Evolutionary conservation across 2,797 vertebrate genomes (phyloP), one percentile per base, ranked within the genome.

Genomic region (Sebastes hubbsi): DNA sequence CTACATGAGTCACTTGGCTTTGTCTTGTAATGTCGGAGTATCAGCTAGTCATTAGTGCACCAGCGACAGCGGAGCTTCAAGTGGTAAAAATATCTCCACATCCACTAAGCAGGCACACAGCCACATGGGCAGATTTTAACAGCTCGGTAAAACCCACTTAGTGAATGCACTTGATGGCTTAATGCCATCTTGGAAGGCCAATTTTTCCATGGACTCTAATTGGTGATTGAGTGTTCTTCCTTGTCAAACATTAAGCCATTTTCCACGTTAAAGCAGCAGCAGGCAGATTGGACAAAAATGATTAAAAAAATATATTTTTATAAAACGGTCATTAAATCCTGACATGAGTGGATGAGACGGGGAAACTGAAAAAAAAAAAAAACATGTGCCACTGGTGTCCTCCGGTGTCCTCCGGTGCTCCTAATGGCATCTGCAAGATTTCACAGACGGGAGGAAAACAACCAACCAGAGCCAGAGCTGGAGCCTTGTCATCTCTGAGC

Each of bases 1-100:
- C 87, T 81, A 77, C 91, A 89, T 87, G 86, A 82, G 59, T 91
- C 89, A 88, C 81, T 90, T 78, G 81, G 84, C 81, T 91, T 92
- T 90, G 86, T 91, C 83, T 89, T 67, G 62, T 78, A 32, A 73
- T 78, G 87, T 70, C 12, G 3, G 63, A 83, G 78, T 72, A 82
- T 87, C 81, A 80, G 83, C 75, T 65, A 68, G 78, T 91, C 88
- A 89, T 91, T 89, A 91, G 67, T 61, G 70, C 79, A 70, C 56
- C 59, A 81, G 64, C 2, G 30, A 87, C 85, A 82, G 87, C 56
- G 9, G 63, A 69, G 87, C 64, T 89, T 87, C 55, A 81, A 80
- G 83, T 75, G 66, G 77, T 85, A 69, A 87, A 90, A 87, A 89
- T 83, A 88, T 90, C 78, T 85, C 85, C 76, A 83, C 75, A 88